Conservation (phyloP, 2,888 invertebrate species). For the Nebria brevicollis region DNA sequence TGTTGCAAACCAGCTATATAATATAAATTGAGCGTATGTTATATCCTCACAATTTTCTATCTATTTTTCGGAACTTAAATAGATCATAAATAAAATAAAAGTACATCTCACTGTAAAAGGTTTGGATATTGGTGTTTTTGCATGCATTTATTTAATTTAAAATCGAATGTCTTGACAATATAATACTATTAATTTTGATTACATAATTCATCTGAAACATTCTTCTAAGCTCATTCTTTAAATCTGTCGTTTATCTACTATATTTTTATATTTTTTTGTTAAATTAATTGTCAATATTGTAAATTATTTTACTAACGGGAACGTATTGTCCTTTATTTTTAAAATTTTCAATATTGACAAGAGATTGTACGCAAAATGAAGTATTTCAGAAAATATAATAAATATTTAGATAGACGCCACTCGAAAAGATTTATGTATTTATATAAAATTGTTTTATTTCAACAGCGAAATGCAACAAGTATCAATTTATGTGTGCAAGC, state of each 20-base stretch:
- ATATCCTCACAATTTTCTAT: neutral
- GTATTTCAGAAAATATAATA: no score
- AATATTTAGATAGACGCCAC: no score
- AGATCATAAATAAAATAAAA: neutral
- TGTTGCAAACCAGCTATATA: neutral
- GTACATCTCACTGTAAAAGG: slow-evolving; percentile 32
- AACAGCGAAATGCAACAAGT: slow-evolving; percentile 56
- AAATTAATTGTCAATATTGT: no score
- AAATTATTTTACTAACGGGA: no score
- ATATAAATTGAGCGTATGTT: neutral
- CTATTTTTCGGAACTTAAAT: slow-evolving; percentile 49
- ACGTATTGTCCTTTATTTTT: no score
- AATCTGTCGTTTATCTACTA: no score
- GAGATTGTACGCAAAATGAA: no score
- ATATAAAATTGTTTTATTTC: slow-evolving; percentile 20
- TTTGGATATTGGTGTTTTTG: slow-evolving; percentile 48
- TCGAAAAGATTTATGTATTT: neutral
- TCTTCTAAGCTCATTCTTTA: no score
- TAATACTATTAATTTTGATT: slow-evolving; percentile 9
- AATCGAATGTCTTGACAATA: neutral
- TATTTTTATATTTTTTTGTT: no score
- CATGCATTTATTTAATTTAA: neutral
- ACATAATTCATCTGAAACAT: no score
- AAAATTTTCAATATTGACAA: no score
- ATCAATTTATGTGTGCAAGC: slow-evolving; percentile 62